Base-by-base conservation (phyloP, 2,888 invertebrate genomes). In the Eudemis profundana region DNA sequence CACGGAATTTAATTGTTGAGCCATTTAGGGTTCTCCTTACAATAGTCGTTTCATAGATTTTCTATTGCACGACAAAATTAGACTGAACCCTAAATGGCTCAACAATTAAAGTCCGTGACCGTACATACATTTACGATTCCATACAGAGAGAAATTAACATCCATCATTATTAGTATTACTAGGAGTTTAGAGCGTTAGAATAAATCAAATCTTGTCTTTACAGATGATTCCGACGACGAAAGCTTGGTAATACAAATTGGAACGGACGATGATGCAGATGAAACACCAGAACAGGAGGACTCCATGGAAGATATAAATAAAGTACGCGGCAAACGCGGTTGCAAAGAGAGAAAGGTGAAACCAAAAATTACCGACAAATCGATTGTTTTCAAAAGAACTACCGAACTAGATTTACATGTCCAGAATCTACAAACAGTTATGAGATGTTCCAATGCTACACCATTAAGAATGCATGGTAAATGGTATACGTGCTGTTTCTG, bases 371-470 rank as follows among this genome's bases (percentile, higher is more conserved):
- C 3, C 40, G 1, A 7, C 40, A 1, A 54, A 27, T 14, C 10
- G 2, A 47, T 47, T 5, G 7, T 29, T 0, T 10, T 46, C 5
- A 63, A 63, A 15, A 62, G 54, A 33, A 47, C 10, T 0, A 76
- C 82, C 0, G 86, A 88, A 68, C 66, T 86, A 0, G 85, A 85
- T 29, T 82, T 86, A 14, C 67, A 67, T 14, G 14, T 59, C 3
- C 54, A 67, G 2, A 67, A 67, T 40, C 33, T 67, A 40, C 29
- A 47, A 5, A 54, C 38, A 14, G 14, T 67, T 14, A 59, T 67
- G 59, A 29, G 40, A 1, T 64, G 53, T 21, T 64, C 67, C 0
- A 67, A 67, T 49, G 67, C 67, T 10, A 67, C 67, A 0, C 67
- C 63, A 7, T 23, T 64, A 10, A 57, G 59, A 42, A 53, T 59